Percentiles rank a stretch among this genome's conserved stretches.
phyloP scores from a whole-genome alignment of 2,888 invertebrate genomes.

The Harpalus rufipes region DNA sequence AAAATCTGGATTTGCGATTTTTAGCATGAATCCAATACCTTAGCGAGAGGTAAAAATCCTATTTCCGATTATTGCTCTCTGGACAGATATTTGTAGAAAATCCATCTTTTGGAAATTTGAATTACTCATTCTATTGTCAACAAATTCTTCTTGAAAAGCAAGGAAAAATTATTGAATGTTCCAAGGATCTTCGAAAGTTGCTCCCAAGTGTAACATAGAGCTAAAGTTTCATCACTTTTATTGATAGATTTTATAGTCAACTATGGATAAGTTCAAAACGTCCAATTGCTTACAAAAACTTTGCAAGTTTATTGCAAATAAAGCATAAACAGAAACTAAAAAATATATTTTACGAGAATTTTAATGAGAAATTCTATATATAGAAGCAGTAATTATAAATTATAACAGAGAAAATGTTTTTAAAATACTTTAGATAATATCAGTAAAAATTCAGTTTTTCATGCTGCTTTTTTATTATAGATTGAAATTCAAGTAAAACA shows the following conservation, averaged over 20 bases:
- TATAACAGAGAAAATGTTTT: neutral
- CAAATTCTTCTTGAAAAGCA: neutral
- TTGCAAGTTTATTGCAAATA: neutral
- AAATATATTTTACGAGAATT: neutral
- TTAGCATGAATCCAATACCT: too few relatives aligned
- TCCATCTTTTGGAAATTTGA: neutral
- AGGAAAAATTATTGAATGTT: neutral
- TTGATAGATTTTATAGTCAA: neutral
- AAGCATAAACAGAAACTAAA: neutral
- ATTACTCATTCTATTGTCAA: neutral
- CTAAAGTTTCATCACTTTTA: neutral
- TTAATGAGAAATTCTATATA: neutral
- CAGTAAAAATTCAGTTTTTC: too few relatives aligned
- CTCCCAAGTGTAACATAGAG: neutral
- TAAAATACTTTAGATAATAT: neutral
- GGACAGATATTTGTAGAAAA: neutral
- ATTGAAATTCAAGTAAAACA: too few relatives aligned
- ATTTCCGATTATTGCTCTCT: neutral
- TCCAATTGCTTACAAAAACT: neutral
- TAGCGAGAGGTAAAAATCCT: too few relatives aligned
- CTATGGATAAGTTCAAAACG: neutral
- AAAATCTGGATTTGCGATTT: too few relatives aligned
- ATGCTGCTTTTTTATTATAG: neutral
- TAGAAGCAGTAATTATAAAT: neutral
- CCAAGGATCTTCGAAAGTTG: neutral